Evolutionary conservation across 2,888 invertebrate species (phyloP), one percentile per base, ranked within the genome.

Genomic region (Tiliacea citrago): DNA sequence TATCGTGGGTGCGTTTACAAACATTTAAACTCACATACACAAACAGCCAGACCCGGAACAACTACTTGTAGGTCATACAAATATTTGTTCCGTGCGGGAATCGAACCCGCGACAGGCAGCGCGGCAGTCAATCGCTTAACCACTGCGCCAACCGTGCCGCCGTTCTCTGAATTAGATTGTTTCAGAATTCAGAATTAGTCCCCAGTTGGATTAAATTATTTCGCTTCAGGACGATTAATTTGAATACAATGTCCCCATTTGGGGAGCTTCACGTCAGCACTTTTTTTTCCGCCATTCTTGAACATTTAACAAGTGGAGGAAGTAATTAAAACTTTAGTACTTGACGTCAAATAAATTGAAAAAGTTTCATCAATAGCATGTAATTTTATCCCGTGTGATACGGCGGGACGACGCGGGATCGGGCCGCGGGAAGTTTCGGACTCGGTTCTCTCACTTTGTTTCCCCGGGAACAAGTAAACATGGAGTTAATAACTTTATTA

Each of bases 301-400:
- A 75, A 79, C 73, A 66, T 78, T 85, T 85, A 79, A 75, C 82
- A 83, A 79, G 72, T 74, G 10, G 60, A 67, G 60, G 65, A 85
- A 83, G 84, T 88, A 92, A 92, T 91, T 92, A 92, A 91, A 92
- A 91, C 85, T 91, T 89, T 77, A 88, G 80, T 82, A 68, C 72
- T 83, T 80, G 69, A 77, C 81, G 83, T 90, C 85, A 87, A 87
- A 89, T 88, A 90, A 90, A 91, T 91, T 90, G 91, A 90, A 90
- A 91, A 92, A 91, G 88, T 92, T 91, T 80, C 45, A 71, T 79
- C 81, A 79, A 85, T 82, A 73, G 75, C 63, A 81, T 75, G 84
- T 84, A 49, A 84, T 83, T 81, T 82, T 72, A 69, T 74, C 45
- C 68, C 58, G 51, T 72, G 74, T 79, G 79, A 73, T 57, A 68